A percentile compares a stretch with the other conserved stretches of the same genome.
Evolutionary conservation across 2,113 vertebrate genomes (phyloP).

Genomic region (Cyanoliseus patagonus): DNA sequence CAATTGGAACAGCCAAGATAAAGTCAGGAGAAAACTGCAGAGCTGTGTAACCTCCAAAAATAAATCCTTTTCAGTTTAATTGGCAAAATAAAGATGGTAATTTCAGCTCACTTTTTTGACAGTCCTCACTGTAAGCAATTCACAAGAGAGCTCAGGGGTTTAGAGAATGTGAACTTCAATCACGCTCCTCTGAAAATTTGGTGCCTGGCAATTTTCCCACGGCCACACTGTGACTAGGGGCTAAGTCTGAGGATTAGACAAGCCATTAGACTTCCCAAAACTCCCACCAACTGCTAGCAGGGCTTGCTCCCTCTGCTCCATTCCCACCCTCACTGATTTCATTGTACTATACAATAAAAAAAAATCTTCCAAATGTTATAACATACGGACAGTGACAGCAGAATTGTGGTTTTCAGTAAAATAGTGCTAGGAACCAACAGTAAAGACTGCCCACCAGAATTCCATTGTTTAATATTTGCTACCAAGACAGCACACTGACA

Average conservation of each 20-base stretch:
- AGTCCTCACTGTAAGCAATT: background rate
- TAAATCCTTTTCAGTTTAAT: background rate
- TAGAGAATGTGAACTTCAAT: background rate
- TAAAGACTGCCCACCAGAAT: background rate
- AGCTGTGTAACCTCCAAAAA: background rate
- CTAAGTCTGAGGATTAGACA: background rate
- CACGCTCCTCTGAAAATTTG: background rate
- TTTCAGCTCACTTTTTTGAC: slow-evolving; percentile 7
- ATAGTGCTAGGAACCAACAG: background rate
- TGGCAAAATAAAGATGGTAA: background rate
- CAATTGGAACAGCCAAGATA: background rate
- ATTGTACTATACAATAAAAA: background rate
- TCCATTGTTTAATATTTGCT: background rate
- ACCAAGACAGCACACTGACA: background rate
- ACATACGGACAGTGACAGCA: background rate
- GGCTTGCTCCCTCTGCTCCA: background rate
- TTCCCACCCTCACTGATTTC: background rate
- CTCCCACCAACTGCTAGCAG: background rate
- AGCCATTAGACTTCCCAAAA: background rate
- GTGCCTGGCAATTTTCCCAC: background rate
- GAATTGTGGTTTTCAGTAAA: background rate
- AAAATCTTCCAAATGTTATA: background rate
- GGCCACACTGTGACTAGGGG: background rate
- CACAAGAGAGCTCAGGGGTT: background rate
- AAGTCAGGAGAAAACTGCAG: background rate